These are phyloP conservation scores for Coptotermes formosanus DNA, from an alignment of 1,140 invertebrate genomes.

Conservation along the genomic window DNA sequence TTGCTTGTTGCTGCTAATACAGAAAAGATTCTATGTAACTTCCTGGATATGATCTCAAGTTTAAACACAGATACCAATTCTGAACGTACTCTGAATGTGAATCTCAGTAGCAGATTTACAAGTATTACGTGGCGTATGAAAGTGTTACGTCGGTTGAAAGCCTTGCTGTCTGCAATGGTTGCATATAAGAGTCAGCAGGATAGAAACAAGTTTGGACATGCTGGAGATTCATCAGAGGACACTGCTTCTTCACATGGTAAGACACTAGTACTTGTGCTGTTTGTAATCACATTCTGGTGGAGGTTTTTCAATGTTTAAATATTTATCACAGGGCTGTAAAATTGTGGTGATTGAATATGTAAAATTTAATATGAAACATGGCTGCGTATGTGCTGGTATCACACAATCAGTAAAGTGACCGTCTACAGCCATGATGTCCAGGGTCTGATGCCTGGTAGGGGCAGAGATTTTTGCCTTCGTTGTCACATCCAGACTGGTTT, in stretches of 20 bases:
- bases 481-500: no score
- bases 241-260: no score
- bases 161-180: slow-evolving; percentile 56
- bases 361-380: no score
- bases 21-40: slow-evolving; percentile 69
- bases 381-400: no score
- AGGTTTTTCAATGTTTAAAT: background rate
- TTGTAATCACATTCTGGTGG: background rate
- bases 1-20: slow-evolving; percentile 37
- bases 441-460: no score
- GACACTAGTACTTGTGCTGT: no score
- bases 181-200: slow-evolving; percentile 33
- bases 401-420: no score
- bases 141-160: slow-evolving; percentile 57
- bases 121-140: slow-evolving; percentile 73
- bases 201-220: background rate
- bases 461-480: no score
- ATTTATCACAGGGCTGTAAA: background rate
- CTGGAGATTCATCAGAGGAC: background rate
- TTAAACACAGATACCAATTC: slow-evolving; percentile 59
- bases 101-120: slow-evolving; percentile 64
- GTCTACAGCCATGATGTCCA: no score
- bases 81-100: slow-evolving; percentile 60
- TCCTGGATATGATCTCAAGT: slow-evolving; percentile 73
- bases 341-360: background rate